Percentiles rank a stretch among this genome's conserved stretches.
Evolutionary conservation across 2,797 vertebrate species (phyloP).

Genomic region (Dryobates pubescens): DNA sequence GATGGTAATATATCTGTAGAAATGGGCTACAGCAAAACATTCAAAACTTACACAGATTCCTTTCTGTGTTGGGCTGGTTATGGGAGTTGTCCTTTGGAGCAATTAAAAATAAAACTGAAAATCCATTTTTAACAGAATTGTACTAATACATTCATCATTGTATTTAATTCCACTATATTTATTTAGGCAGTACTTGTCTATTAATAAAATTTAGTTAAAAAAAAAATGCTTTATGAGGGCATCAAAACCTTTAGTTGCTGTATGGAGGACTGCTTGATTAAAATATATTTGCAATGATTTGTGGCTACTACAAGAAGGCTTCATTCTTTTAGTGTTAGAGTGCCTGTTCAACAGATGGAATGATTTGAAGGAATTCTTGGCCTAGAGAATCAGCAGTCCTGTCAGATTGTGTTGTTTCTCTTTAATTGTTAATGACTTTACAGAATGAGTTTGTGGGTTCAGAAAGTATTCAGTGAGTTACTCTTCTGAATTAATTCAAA

Average conservation of each 20-base stretch:
- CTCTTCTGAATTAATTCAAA: slow-evolving; percentile 4
- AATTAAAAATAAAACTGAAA: too few species aligned
- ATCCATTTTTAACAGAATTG: too few species aligned
- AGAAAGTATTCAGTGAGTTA: not conserved
- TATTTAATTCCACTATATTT: not conserved
- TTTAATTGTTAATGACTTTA: not conserved
- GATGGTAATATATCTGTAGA: not conserved
- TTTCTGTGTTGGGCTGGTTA: not conserved
- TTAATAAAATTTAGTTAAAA: not conserved
- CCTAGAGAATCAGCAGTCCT: not conserved
- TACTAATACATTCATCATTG: not conserved
- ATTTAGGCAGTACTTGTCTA: not conserved
- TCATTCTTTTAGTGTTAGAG: not conserved
- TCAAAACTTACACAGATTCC: not conserved
- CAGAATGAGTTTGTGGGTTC: not conserved
- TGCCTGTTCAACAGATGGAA: not conserved
- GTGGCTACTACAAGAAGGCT: not conserved
- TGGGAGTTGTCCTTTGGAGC: too few species aligned
- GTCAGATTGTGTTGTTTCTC: not conserved
- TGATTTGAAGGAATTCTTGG: not conserved
- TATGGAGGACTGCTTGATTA: not conserved
- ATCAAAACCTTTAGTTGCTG: not conserved
- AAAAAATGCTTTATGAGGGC: not conserved
- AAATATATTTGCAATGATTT: not conserved
- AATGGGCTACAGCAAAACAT: not conserved